These are phyloP conservation scores for Dallia pectoralis DNA, from an alignment of 2,797 vertebrate species.

Conservation along the genomic window DNA sequence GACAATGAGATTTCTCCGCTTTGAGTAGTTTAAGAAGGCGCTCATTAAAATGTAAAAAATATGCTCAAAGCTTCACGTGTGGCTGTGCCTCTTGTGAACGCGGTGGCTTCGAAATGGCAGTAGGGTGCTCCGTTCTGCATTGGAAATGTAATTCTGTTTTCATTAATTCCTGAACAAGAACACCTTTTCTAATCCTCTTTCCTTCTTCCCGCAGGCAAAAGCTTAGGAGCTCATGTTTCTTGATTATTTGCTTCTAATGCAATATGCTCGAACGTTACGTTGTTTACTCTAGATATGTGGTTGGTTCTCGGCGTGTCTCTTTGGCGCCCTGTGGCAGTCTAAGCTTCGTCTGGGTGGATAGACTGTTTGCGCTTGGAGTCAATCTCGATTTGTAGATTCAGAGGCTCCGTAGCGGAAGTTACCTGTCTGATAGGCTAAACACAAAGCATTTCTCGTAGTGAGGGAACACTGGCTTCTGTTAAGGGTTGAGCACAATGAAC, in stretches of 20 bases:
- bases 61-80: slow-evolving; percentile 28
- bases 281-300: neutral
- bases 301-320: neutral
- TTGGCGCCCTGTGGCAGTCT: neutral
- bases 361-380: neutral
- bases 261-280: slow-evolving; percentile 2
- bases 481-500: slow-evolving; percentile 38
- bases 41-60: slow-evolving; percentile 44
- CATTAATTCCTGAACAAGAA: slow-evolving; percentile 26
- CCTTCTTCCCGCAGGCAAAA: slow-evolving; percentile 29
- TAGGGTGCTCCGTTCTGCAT: slow-evolving; percentile 30
- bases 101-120: slow-evolving; percentile 36
- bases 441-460: slow-evolving; percentile 36
- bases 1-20: slow-evolving; percentile 38
- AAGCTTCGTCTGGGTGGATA: neutral
- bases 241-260: slow-evolving; percentile 29
- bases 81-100: slow-evolving; percentile 31
- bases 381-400: neutral
- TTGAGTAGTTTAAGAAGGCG: slow-evolving; percentile 36
- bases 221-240: slow-evolving; percentile 37
- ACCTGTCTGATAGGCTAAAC: slow-evolving; percentile 33
- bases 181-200: slow-evolving; percentile 14
- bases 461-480: slow-evolving; percentile 29
- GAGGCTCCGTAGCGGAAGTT: slow-evolving; percentile 38
- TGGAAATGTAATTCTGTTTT: slow-evolving; percentile 21